Base-by-base conservation (phyloP, 2,888 invertebrate genomes). In the Philhelius pedissequus region DNA sequence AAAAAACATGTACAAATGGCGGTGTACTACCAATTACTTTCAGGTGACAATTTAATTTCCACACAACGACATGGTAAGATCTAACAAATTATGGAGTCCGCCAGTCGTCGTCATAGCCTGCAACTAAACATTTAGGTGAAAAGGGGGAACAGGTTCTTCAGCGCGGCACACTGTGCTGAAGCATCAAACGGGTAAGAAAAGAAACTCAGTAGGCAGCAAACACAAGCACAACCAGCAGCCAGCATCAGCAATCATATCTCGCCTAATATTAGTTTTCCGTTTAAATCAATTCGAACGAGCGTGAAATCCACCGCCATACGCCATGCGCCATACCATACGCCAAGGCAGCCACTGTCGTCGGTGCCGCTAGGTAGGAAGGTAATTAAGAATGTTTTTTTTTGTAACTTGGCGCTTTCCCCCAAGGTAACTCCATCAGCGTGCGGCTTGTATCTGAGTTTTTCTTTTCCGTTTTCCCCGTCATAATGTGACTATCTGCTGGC, bases 31-130 rank as follows among this genome's bases (percentile, higher is more conserved):
- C 89, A 89, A 90, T 89, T 90, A 90, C 90, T 89, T 90, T 89
- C 88, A 88, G 88, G 89, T 90, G 89, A 89, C 89, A 89, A 90
- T 90, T 88, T 90, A 89, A 89, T 89, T 89, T 88, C 87, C 87
- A 87, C 84, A 66, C 70, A 79, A 50, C 83, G 75, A 79, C 79
- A 84, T 52, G 75, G 68, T 56, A 73, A 75, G 50, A 79, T 79
- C 38, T 60, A 84, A 84, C 79, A 84, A 80, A 84, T 84, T 76
- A 84, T 70, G 75, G 69, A 66, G 75, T 69, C 66, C 70, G 60
- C 70, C 60, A 74, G 79, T 60, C 62, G 79, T 60, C 62, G 27
- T 40, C 70, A 27, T 43, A 38, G 40, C 18, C 38, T 2, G 70
- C n/a, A 43, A 45, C 32, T 27, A 3, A 30, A 35, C 15, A 30